Conservation (phyloP, 2,113 vertebrate species). For the Pollimyrus isidori region DNA sequence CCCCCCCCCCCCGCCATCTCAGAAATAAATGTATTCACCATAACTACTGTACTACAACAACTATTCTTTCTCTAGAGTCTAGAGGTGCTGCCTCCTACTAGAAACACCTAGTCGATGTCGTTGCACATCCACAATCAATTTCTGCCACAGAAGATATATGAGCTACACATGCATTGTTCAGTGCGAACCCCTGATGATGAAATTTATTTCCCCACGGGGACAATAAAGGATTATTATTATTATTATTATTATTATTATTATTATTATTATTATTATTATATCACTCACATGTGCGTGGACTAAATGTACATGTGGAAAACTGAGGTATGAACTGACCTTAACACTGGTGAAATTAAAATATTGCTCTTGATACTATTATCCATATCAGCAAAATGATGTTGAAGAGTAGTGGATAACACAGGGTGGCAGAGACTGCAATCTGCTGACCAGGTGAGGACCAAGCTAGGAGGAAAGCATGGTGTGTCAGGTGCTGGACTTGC, state of each 20-base stretch:
- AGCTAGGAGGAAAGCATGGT: neutral
- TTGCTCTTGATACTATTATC: neutral
- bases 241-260: too few relatives aligned
- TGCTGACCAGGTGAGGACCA: neutral
- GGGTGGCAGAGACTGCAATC: neutral
- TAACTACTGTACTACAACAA: too few relatives aligned
- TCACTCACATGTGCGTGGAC: neutral
- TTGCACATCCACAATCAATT: neutral
- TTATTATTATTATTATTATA: too few relatives aligned
- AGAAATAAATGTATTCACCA: too few relatives aligned
- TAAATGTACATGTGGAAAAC: neutral
- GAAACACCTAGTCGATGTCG: neutral
- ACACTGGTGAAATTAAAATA: neutral
- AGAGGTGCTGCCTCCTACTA: neutral
- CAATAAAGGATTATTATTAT: too few relatives aligned
- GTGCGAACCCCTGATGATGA: neutral
- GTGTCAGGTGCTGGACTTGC: slow-evolving; percentile 49
- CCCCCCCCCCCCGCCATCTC: too few relatives aligned
- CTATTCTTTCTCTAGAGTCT: too few relatives aligned
- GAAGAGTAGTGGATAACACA: neutral
- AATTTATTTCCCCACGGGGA: too few relatives aligned
- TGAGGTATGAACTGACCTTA: neutral
- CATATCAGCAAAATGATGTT: neutral
- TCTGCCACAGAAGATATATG: neutral
- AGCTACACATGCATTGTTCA: neutral